Percentiles rank a stretch among this genome's conserved stretches.
Evolutionary conservation across 2,113 vertebrate species (phyloP).

Genomic region (Arvicanthis niloticus): DNA sequence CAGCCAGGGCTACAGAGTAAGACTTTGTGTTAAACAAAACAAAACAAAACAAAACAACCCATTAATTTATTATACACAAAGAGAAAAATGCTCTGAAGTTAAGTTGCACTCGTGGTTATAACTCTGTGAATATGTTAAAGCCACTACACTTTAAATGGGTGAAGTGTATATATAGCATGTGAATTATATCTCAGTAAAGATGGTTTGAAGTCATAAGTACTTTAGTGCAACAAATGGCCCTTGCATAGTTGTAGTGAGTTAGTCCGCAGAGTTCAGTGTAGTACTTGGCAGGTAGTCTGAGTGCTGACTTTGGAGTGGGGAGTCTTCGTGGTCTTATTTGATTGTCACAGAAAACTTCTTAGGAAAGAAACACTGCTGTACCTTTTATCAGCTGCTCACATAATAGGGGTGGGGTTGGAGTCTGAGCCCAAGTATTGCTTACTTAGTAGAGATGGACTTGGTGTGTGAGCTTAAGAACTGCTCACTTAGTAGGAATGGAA

Average conservation of each 20-base stretch:
- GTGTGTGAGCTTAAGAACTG: not conserved
- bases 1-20: not conserved
- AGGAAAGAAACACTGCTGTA: not conserved
- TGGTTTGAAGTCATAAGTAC: not conserved
- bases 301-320: not conserved
- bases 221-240: not conserved
- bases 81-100: not conserved
- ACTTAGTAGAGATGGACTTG: not conserved
- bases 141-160: not conserved
- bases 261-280: not conserved
- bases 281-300: not conserved
- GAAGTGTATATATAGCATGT: not conserved
- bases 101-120: not conserved
- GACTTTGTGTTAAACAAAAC: not conserved
- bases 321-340: not conserved
- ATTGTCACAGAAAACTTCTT: not conserved
- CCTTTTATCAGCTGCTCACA: not conserved
- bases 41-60: not conserved
- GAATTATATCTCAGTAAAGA: not conserved
- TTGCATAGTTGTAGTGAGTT: not conserved
- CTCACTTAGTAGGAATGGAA: not conserved
- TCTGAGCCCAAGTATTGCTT: too few species aligned
- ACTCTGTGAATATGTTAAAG: not conserved
- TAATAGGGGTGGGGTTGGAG: not conserved
- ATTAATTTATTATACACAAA: not conserved